phyloP scores from a whole-genome alignment of 1,140 invertebrate species.

The Drosophila lowei region DNA sequence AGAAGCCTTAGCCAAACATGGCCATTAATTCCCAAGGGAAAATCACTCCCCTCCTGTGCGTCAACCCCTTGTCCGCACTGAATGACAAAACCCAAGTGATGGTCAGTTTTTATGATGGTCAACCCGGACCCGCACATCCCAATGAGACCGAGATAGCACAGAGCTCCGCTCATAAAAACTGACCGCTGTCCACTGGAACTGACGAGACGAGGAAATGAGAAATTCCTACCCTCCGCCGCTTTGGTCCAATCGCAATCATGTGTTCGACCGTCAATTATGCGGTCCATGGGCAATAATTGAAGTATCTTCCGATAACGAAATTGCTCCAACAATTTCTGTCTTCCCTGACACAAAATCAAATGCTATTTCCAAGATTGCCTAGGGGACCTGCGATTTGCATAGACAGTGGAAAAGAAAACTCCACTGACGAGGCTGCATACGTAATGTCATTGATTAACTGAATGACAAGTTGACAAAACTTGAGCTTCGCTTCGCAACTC shows the following conservation, averaged over 20 bases:
- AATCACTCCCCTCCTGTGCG: slow-evolving; percentile 1
- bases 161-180: slow-evolving; percentile 65
- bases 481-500: slow-evolving; percentile 48
- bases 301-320: no score
- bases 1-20: neutral
- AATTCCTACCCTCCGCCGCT: slow-evolving; percentile 17
- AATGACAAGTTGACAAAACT: slow-evolving; percentile 71
- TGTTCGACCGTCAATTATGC: no score
- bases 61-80: slow-evolving; percentile 5
- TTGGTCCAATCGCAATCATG: no score
- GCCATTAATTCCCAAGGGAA: slow-evolving; percentile 37
- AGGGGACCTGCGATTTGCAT: no score
- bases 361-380: no score
- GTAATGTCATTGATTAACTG: no score
- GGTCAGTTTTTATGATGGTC: slow-evolving; percentile 75
- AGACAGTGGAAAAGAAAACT: slow-evolving; percentile 47
- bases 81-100: slow-evolving; percentile 72
- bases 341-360: no score
- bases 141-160: slow-evolving; percentile 36
- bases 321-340: no score
- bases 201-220: slow-evolving; percentile 47
- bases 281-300: no score
- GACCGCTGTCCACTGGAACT: slow-evolving; percentile 55
- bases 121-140: slow-evolving; percentile 49
- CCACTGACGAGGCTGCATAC: neutral